phyloP scores from a whole-genome alignment of 1,140 invertebrate species.

The Drosophila pseudoananassae region DNA sequence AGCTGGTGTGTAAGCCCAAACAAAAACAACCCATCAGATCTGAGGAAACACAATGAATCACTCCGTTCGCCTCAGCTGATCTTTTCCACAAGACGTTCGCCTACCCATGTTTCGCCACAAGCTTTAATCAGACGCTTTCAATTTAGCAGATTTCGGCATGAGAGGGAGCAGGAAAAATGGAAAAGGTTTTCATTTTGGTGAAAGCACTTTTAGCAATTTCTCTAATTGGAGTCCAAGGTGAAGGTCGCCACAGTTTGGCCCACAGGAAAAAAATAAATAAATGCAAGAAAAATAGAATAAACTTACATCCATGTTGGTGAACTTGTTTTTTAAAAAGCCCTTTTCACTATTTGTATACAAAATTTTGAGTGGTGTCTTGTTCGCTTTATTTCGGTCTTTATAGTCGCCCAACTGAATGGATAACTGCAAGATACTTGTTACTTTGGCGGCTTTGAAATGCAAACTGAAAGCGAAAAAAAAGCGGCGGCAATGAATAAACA shows the following conservation, averaged over 20 bases:
- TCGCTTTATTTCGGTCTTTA: conserved; percentile 24
- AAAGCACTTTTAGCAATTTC: conserved; percentile 66
- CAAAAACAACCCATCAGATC: conserved; percentile 6
- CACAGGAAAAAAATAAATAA: conserved; percentile 38
- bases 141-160: conserved; percentile 32
- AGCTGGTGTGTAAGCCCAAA: conserved; percentile 25
- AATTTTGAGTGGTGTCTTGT: conserved; percentile 42
- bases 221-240: conserved; percentile 77
- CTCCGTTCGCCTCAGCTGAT: conserved; percentile 31
- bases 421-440: conserved; percentile 81
- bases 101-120: conserved; percentile 1
- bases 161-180: neutral
- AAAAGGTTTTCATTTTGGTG: conserved; percentile 62
- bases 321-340: conserved; percentile 38
- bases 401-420: conserved; percentile 49
- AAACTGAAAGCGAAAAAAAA: conserved; percentile 75
- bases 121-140: conserved; percentile 36
- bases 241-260: conserved; percentile 61
- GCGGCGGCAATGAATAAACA: conserved; percentile 71
- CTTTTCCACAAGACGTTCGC: conserved; percentile 5
- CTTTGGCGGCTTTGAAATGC: conserved; percentile 79
- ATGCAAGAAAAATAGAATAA: conserved; percentile 24
- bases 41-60: conserved; percentile 52
- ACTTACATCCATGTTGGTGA: conserved; percentile 65
- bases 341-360: conserved; percentile 58